These are phyloP conservation scores for Heliocidaris tuberculata DNA, from an alignment of 35 echinoderm and acorn worm species.

Conservation along the genomic window DNA sequence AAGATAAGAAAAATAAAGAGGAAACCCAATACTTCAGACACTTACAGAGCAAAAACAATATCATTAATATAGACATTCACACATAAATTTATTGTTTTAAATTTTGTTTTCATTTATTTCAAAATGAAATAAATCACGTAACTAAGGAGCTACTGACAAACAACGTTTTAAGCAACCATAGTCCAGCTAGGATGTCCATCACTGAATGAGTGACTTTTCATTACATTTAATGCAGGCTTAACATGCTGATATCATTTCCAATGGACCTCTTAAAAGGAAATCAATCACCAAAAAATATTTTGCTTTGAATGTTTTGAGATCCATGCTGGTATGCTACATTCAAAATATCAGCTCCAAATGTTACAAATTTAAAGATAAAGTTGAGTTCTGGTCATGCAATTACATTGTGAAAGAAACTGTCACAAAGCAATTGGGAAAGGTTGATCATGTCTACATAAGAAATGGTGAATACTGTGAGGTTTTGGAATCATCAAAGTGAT, in stretches of 20 bases:
- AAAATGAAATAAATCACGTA: background rate
- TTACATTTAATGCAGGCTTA: background rate
- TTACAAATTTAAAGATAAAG: no score
- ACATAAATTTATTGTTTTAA: no score
- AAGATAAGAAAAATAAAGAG: constrained; percentile 14
- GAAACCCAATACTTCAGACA: background rate
- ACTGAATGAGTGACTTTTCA: background rate
- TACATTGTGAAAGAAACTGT: no score
- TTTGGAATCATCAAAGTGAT: no score
- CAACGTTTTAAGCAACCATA: background rate
- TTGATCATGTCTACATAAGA: no score
- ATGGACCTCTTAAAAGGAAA: no score
- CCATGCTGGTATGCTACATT: no score
- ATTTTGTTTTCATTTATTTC: background rate
- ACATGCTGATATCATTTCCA: background rate
- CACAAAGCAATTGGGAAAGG: no score
- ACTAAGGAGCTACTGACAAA: background rate
- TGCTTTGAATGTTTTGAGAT: background rate
- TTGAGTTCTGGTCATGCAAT: no score
- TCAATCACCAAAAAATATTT: background rate
- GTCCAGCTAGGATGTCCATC: background rate
- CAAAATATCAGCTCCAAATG: no score
- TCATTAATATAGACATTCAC: no score
- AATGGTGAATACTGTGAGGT: no score
- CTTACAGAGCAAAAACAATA: background rate